Conservation (phyloP, 2,797 vertebrate species). For the Discoglossus pictus region DNA sequence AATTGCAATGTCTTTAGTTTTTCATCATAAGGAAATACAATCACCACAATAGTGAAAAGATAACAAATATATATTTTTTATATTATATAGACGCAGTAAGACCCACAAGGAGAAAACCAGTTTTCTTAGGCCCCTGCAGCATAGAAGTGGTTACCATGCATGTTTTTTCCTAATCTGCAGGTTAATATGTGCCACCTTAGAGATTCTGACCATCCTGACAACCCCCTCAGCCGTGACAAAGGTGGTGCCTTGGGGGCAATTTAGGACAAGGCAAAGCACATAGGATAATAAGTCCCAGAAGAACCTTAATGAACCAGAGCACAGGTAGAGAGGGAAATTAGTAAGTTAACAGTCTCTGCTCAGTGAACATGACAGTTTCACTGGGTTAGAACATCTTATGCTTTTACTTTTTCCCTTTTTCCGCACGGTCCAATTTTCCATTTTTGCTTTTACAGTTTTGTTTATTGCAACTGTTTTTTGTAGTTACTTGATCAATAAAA, state of each 20-base stretch:
- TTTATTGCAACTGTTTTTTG: background rate
- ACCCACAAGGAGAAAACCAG: too few species aligned
- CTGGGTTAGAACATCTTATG: slow-evolving; percentile 2
- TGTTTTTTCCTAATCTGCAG: slow-evolving; percentile 62
- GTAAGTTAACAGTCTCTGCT: slow-evolving; percentile 42
- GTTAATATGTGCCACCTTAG: slow-evolving; percentile 66
- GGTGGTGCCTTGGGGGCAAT: slow-evolving; percentile 79
- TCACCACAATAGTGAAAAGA: too few species aligned
- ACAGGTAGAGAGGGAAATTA: slow-evolving; percentile 56
- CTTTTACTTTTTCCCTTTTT: slow-evolving; percentile 22
- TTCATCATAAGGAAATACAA: too few species aligned
- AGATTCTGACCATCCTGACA: slow-evolving; percentile 72
- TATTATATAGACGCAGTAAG: too few species aligned
- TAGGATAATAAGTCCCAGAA: slow-evolving; percentile 76
- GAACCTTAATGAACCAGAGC: slow-evolving; percentile 73
- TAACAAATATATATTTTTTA: too few species aligned
- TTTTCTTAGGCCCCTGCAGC: background rate
- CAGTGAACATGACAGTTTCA: slow-evolving; percentile 43
- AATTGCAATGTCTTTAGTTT: too few species aligned
- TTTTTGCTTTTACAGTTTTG: background rate
- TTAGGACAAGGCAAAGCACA: slow-evolving; percentile 79
- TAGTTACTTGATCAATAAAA: background rate
- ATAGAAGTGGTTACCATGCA: slow-evolving; percentile 59
- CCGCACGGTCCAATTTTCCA: slow-evolving; percentile 40
- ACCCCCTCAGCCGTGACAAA: slow-evolving; percentile 72